Evolutionary conservation across 2,113 vertebrate genomes (phyloP).

Genomic region (Crocuta crocuta): DNA sequence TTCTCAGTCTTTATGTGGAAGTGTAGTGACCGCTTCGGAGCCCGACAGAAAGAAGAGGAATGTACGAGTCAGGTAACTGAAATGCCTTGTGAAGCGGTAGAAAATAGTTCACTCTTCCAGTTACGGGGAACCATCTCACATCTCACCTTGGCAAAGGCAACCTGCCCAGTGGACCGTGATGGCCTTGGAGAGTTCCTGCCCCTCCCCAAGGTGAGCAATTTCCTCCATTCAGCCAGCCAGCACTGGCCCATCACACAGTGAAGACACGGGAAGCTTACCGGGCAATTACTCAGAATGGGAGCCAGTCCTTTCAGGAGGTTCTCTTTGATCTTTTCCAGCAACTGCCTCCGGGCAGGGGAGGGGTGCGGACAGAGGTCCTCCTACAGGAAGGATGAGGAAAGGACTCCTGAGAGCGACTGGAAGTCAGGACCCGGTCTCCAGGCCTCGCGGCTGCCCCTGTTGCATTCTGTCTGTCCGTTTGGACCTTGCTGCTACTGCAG

Average conservation of each 20-base stretch:
- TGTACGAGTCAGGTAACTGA: not conserved
- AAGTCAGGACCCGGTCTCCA: not conserved
- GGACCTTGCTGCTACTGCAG: not conserved
- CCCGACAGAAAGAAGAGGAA: not conserved
- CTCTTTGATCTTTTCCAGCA: constrained; percentile 48
- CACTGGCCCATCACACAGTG: constrained; percentile 9
- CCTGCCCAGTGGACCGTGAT: not conserved
- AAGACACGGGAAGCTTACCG: not conserved
- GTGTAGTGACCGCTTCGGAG: fast-evolving
- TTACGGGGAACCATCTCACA: not conserved
- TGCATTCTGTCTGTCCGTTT: not conserved
- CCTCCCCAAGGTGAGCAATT: constrained; percentile 39
- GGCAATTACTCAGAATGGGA: constrained; percentile 12
- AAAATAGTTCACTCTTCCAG: not conserved
- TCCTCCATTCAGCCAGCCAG: constrained; percentile 31
- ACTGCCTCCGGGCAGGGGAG: not conserved
- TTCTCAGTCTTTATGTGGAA: not conserved
- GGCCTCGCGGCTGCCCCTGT: no score
- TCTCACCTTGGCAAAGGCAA: constrained; percentile 44
- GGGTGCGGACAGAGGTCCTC: not conserved
- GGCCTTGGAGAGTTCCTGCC: constrained; percentile 36
- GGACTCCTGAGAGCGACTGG: not conserved
- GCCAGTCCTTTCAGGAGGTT: constrained; percentile 5
- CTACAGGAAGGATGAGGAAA: not conserved
- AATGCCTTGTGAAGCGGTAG: not conserved